A percentile compares a stretch with the other conserved stretches of the same genome.
These are phyloP conservation scores for Scortum barcoo DNA, from an alignment of 2,113 vertebrate genomes.

Conservation along the genomic window DNA sequence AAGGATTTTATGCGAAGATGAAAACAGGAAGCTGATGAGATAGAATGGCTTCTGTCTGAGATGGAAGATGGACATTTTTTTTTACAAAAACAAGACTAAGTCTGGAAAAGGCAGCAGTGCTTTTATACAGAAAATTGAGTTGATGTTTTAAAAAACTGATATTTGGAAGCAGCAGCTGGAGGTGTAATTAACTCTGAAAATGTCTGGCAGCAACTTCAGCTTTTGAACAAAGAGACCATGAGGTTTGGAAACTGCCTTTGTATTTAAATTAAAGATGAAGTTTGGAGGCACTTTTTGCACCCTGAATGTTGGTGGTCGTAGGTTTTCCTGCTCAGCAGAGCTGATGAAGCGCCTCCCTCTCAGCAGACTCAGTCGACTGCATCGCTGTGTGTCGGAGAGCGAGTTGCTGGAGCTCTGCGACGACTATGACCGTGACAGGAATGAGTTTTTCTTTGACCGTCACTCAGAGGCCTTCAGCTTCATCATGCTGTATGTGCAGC, in stretches of 20 bases:
- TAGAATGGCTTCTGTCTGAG: background rate
- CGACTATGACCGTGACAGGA: conserved; percentile 94
- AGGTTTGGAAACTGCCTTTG: background rate
- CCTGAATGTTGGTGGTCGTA: conserved; percentile 94
- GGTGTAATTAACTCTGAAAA: no score
- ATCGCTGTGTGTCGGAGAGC: conserved; percentile 92
- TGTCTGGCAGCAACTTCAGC: no score
- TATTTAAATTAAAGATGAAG: conserved; percentile 83
- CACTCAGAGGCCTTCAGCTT: conserved; percentile 97
- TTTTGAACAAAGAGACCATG: background rate
- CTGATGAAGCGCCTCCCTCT: conserved; percentile 93
- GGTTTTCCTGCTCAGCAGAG: conserved; percentile 91
- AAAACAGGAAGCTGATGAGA: background rate
- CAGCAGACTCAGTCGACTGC: conserved; percentile 92
- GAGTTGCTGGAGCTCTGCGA: conserved; percentile 97
- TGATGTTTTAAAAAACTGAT: background rate
- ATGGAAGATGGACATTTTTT: background rate
- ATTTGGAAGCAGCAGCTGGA: no score
- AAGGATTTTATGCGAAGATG: background rate
- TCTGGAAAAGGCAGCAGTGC: background rate
- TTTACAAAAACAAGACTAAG: background rate
- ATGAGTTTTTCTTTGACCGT: conserved; percentile 97
- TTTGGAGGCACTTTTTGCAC: conserved; percentile 86
- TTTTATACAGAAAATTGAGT: background rate
- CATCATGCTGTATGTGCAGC: conserved; percentile 93